Percentiles rank a stretch among this genome's conserved stretches.
These are phyloP conservation scores for Macrotis lagotis DNA, from an alignment of 2,113 vertebrate species.

Conservation along the genomic window DNA sequence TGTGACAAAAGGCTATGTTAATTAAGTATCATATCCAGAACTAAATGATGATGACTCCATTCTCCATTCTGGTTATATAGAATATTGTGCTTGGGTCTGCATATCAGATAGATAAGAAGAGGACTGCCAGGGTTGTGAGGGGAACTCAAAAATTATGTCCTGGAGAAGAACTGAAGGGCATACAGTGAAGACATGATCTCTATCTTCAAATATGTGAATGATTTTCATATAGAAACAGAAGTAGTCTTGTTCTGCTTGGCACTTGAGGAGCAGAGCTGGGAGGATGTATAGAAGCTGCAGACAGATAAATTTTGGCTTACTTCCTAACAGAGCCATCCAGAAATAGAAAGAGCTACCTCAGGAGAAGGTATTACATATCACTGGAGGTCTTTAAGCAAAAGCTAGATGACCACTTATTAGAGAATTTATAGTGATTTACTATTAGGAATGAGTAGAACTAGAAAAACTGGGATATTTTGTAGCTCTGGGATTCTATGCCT, in stretches of 20 bases:
- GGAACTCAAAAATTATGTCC: background rate
- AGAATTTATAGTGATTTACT: background rate
- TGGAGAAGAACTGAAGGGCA: background rate
- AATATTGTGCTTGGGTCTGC: background rate
- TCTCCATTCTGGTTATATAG: background rate
- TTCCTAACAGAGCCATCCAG: background rate
- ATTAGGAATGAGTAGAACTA: background rate
- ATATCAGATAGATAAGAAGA: background rate
- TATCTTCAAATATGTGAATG: background rate
- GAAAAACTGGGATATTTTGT: background rate
- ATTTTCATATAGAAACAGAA: background rate
- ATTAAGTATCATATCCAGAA: background rate
- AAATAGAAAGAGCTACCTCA: background rate
- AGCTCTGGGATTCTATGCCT: background rate
- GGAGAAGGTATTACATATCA: background rate
- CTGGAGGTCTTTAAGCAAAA: background rate
- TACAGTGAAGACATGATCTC: background rate
- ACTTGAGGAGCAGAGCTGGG: background rate
- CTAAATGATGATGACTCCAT: background rate
- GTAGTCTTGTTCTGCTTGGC: background rate
- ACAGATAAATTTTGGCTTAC: background rate
- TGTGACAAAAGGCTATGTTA: background rate
- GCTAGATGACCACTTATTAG: background rate
- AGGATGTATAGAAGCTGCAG: background rate
- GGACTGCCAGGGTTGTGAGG: background rate